Evolutionary conservation across 2,797 vertebrate genomes (phyloP), one percentile per base, ranked within the genome.

Genomic region (Brachyrhaphis roseni): DNA sequence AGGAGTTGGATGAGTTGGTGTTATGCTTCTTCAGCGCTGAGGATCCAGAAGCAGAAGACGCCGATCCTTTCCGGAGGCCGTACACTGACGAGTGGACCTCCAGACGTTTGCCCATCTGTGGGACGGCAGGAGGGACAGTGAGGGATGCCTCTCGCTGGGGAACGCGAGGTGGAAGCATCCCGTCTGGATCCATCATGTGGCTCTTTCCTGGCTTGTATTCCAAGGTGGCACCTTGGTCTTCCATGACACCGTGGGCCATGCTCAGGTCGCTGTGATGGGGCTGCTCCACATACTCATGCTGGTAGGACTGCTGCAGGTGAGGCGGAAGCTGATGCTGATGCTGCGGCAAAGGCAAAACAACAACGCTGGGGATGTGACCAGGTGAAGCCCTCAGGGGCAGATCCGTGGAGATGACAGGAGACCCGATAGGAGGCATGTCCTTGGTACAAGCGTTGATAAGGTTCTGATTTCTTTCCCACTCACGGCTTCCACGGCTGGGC

Each of bases 1-100:
- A 99, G 1, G 98, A 99, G 90, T 99, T 99, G 90, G 98, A 99
- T 71, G 98, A 99, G 96, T 99, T 99, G 91, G 98, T 99, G 94
- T 99, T 99, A 95, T 99, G 98, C 93, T 97, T 96, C 89, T 96
- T 96, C 70, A 96, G 95, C 51, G 43, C 95, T 0, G 95, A 93
- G 31, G 94, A 93, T 13, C 92, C 93, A 1, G 83, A 93, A 36
- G 92, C 91, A 4, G 88, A 88, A 5, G 93, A 93, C 88, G 87
- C 97, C 80, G 94, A 96, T 94, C 95, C 97, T 96, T 97, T 97
- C 85, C 97, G 96, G 0, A 97, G 94, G 1, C 91, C 97, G 49
- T 98, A 98, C 81, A 97, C 96, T 4, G 97, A 96, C 39, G 97
- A 97, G 89, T 98, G 98, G 93, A 98, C 95, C 84, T 99, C 98